Evolutionary conservation across 1,140 invertebrate genomes (phyloP).

Genomic region (Microplitis demolitor): DNA sequence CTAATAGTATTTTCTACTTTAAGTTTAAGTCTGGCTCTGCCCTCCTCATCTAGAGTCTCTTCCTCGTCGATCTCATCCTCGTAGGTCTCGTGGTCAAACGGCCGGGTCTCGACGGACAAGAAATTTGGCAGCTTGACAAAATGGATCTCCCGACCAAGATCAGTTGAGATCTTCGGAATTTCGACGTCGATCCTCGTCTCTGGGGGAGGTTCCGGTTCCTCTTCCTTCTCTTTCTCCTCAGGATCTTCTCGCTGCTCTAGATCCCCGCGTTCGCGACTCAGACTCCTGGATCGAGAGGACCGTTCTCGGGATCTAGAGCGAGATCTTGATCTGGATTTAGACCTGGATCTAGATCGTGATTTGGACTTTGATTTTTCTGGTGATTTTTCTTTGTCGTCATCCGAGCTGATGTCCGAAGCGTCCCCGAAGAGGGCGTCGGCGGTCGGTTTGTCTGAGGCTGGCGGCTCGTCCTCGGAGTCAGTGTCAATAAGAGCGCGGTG

Average conservation of each 20-base stretch:
- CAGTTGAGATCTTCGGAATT: conserved; percentile 92
- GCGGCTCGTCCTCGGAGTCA: conserved; percentile 60
- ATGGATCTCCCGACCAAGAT: conserved; percentile 89
- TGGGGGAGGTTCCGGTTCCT: conserved; percentile 78
- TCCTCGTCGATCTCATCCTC: conserved; percentile 99
- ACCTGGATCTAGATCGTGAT: conserved; percentile 50
- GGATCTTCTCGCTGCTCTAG: conserved; percentile 57
- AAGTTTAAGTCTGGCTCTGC: conserved; percentile 85
- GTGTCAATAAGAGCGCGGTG: conserved; percentile 58
- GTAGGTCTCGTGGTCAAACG: conserved; percentile 93
- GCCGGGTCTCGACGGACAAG: conserved; percentile 88
- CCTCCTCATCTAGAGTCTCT: conserved; percentile 97
- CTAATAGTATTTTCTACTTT: conserved; percentile 98
- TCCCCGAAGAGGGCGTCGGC: conserved; percentile 90
- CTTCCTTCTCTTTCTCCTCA: conserved; percentile 70
- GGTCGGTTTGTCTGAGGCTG: conserved; percentile 62
- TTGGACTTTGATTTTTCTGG: conserved; percentile 40
- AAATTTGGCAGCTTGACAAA: conserved; percentile 96
- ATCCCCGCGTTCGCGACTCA: conserved; percentile 52
- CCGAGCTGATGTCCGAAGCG: conserved; percentile 88
- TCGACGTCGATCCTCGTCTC: conserved; percentile 96
- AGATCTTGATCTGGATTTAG: conserved; percentile 47
- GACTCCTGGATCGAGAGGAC: conserved; percentile 48
- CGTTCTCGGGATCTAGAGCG: conserved; percentile 44
- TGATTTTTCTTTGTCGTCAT: conserved; percentile 68